These are phyloP conservation scores for Myoxocephalus aenaeus DNA, from an alignment of 2,797 vertebrate species.

Conservation along the genomic window DNA sequence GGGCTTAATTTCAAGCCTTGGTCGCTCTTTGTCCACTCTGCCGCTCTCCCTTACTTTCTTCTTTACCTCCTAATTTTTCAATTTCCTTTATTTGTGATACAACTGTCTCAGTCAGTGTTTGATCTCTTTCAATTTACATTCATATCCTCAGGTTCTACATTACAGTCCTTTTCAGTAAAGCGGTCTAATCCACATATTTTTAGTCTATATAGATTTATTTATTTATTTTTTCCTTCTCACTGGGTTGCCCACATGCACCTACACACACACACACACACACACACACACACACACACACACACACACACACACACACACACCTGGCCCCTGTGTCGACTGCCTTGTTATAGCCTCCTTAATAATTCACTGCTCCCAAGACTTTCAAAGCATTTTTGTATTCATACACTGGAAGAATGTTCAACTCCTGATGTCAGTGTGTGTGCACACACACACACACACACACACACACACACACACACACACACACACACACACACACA, in stretches of 20 bases:
- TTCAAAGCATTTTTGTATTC: conserved; percentile 81
- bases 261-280: neutral
- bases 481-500: too few relatives aligned
- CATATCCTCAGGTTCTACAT: neutral
- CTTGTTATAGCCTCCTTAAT: conserved; percentile 80
- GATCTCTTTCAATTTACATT: conserved; percentile 8
- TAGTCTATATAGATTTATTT: neutral
- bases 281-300: conserved; percentile 17
- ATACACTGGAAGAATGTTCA: conserved; percentile 70
- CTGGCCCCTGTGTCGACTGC: conserved; percentile 55
- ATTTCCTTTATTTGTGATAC: conserved; percentile 24
- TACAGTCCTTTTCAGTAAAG: neutral
- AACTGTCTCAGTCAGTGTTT: conserved; percentile 1
- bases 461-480: neutral
- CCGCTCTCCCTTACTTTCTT: neutral
- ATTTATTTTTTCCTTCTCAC: neutral
- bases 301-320: conserved; percentile 60
- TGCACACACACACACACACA: neutral
- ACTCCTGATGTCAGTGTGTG: conserved; percentile 50
- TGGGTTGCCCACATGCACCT: neutral
- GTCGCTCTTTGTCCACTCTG: conserved; percentile 1
- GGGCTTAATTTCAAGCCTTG: neutral
- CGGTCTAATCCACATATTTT: conserved; percentile 1
- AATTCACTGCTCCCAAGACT: conserved; percentile 79
- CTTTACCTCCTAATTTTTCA: conserved; percentile 4